These are phyloP conservation scores for Nerophis ophidion DNA, from an alignment of 2,113 vertebrate species.

Conservation along the genomic window DNA sequence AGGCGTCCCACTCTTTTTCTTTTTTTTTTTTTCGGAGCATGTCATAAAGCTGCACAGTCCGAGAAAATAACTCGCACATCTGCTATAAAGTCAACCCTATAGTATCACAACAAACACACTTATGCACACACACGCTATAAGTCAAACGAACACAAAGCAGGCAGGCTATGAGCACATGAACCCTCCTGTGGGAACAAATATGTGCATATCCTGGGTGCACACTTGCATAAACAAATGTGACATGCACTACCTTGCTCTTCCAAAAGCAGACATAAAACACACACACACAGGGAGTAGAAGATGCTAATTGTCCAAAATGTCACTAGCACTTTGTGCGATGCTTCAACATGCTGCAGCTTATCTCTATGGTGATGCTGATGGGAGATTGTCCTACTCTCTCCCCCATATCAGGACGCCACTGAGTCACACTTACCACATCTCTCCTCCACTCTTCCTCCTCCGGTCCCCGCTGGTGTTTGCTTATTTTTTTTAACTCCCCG, in stretches of 20 bases:
- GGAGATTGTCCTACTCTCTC: slow-evolving; percentile 47
- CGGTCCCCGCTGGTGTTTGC: slow-evolving; percentile 46
- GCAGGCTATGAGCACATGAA: slow-evolving; percentile 14
- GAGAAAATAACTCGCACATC: slow-evolving; percentile 56
- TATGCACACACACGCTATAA: slow-evolving; percentile 3
- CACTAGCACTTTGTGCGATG: slow-evolving; percentile 31
- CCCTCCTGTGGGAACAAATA: slow-evolving; percentile 27
- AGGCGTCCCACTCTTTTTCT: slow-evolving; percentile 46
- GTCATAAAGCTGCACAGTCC: slow-evolving; percentile 47
- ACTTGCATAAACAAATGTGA: slow-evolving; percentile 3
- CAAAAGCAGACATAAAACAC: slow-evolving; percentile 8
- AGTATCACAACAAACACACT: slow-evolving; percentile 15
- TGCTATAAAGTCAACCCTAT: slow-evolving; percentile 46
- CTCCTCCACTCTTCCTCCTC: slow-evolving; percentile 46
- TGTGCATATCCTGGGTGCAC: slow-evolving; percentile 1
- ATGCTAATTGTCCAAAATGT: slow-evolving; percentile 11
- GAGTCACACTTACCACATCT: slow-evolving; percentile 68
- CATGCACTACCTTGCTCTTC: not conserved
- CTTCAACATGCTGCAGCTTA: slow-evolving; percentile 21
- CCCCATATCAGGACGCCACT: slow-evolving; percentile 53
- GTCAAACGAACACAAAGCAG: slow-evolving; percentile 3
- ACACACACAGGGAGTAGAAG: slow-evolving; percentile 20
- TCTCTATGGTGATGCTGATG: slow-evolving; percentile 53
- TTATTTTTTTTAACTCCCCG: slow-evolving; percentile 43
- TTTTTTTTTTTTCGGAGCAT: slow-evolving; percentile 16